These are phyloP conservation scores for Aplodontia rufa DNA, from an alignment of 2,113 vertebrate genomes.

Conservation along the genomic window DNA sequence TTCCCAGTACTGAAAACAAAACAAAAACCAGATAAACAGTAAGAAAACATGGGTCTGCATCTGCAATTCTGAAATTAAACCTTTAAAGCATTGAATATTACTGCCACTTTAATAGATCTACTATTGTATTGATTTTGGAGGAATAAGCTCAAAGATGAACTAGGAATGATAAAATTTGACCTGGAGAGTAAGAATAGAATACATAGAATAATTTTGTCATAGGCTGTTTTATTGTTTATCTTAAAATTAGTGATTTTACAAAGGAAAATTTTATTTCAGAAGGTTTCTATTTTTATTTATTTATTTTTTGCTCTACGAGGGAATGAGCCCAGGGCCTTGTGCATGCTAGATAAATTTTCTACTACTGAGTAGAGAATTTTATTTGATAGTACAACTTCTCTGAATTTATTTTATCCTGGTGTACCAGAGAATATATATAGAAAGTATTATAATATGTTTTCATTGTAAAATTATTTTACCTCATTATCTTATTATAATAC, in stretches of 20 bases:
- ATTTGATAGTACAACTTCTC: not conserved
- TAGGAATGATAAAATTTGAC: constrained; percentile 19
- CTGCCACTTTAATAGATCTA: not conserved
- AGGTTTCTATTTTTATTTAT: too few relatives aligned
- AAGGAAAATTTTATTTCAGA: constrained; percentile 38
- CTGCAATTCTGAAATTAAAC: constrained; percentile 39
- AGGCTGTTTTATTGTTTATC: constrained; percentile 32
- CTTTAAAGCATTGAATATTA: not conserved
- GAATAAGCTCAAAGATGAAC: not conserved
- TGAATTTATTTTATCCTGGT: constrained; percentile 35
- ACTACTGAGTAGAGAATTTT: not conserved
- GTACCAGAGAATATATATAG: not conserved
- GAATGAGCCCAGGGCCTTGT: too few relatives aligned
- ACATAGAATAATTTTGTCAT: constrained; percentile 6
- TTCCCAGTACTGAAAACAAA: too few relatives aligned
- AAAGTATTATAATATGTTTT: constrained; percentile 31
- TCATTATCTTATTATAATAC: not conserved
- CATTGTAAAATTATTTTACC: constrained; percentile 42
- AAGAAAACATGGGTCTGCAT: not conserved
- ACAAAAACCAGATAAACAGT: not conserved
- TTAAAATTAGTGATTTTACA: constrained; percentile 55
- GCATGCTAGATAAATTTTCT: too few relatives aligned
- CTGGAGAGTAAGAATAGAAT: not conserved
- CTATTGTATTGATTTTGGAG: constrained; percentile 46
- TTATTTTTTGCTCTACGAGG: too few relatives aligned